Evolutionary conservation across 2,113 vertebrate species (phyloP), one percentile per base, ranked within the genome.

Genomic region (Carollia perspicillata): DNA sequence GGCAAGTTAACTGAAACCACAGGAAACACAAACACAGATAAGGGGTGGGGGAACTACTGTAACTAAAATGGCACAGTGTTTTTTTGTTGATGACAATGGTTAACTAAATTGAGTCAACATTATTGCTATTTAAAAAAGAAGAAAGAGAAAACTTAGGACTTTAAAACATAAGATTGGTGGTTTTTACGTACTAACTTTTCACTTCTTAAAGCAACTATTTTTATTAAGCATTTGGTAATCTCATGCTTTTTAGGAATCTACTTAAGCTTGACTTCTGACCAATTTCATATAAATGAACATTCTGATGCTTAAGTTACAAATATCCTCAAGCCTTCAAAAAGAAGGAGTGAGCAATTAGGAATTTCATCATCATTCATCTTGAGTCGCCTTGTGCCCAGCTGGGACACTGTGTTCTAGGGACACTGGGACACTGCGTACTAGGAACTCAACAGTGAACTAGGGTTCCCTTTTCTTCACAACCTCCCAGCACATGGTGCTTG

Each of bases 41-140:
- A 79, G 13, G 20, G 16, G 22, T 44, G 12, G n/a, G 53, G 47
- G 13, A 47, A 5, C 35, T 58, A 40, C 77, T 80, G 51, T 80
- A 72, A 72, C 40, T 60, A 18, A 51, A 84, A 72, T 51, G 2
- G 33, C 69, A 6, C 75, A 37, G 47, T 81, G 30, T 3, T 80
- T 80, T 83, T 88, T 66, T 88, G 44, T 11, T 60, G 33, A 55
- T 86, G 53, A 51, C 11, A 28, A 28, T 78, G 18, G 7, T 63
- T 65, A 94, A 85, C 47, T 18, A 88, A 58, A 66, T 47, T 89
- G 28, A 10, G 20, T 86, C 44, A 84, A 35, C 2, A 49, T 78
- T 69, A 49, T 63, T 96, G 71, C 63, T 88, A 58, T 90, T 83
- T 63, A 74, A 96, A 93, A 68, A 33, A 60, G 40, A 85, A 68